These are phyloP conservation scores for Rousettus madagascariensis DNA, from an alignment of 2,797 vertebrate genomes.

Conservation along the genomic window DNA sequence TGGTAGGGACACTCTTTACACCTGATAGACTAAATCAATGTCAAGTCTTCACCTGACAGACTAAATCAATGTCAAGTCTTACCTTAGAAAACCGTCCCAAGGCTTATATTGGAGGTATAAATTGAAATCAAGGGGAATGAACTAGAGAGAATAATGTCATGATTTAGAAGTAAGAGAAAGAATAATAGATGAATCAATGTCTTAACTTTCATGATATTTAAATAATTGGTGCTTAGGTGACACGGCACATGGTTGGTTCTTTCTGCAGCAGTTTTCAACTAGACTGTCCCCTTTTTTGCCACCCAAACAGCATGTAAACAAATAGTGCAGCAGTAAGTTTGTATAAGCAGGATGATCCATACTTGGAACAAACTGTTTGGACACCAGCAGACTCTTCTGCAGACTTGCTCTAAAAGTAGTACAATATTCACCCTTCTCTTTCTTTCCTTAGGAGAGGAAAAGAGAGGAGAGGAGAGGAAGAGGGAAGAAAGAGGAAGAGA, in stretches of 20 bases:
- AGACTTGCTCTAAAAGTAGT: slow-evolving; percentile 77
- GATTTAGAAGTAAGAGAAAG: slow-evolving; percentile 37
- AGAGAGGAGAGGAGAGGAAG: neutral
- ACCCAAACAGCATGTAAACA: slow-evolving; percentile 53
- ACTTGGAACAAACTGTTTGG: slow-evolving; percentile 75
- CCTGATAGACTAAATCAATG: neutral
- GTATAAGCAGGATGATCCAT: slow-evolving; percentile 27
- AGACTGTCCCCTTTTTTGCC: slow-evolving; percentile 70
- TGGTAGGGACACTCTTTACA: neutral
- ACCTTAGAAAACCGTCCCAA: slow-evolving; percentile 4
- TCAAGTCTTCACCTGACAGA: neutral
- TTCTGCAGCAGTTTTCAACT: slow-evolving; percentile 41
- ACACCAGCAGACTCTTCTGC: slow-evolving; percentile 83
- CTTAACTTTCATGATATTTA: slow-evolving; percentile 68
- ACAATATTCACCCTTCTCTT: slow-evolving; percentile 56
- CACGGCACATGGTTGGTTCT: slow-evolving; percentile 29
- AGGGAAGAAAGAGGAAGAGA: neutral
- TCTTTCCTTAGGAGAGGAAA: neutral
- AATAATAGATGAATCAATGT: neutral
- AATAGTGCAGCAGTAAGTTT: slow-evolving; percentile 75
- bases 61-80: neutral
- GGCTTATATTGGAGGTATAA: neutral
- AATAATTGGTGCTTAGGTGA: slow-evolving; percentile 26
- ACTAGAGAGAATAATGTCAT: slow-evolving; percentile 9
- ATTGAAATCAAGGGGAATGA: slow-evolving; percentile 13